These are phyloP conservation scores for Eristalis arbustorum DNA, from an alignment of 2,888 invertebrate species.

Conservation along the genomic window DNA sequence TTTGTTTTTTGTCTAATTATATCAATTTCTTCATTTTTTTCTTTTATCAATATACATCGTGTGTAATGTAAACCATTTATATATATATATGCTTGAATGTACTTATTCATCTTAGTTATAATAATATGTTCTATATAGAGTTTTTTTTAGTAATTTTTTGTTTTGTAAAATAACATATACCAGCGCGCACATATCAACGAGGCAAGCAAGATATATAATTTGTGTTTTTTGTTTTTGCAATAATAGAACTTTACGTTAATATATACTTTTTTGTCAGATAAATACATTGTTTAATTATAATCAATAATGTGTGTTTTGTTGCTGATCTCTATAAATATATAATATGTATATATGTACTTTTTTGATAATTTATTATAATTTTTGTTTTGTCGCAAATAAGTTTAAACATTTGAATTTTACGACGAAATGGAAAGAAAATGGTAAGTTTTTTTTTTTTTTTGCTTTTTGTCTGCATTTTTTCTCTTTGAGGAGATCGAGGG, in stretches of 20 bases:
- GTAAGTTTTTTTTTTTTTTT: background rate
- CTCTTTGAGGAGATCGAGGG: background rate
- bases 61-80: background rate
- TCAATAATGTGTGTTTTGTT: conserved; percentile 15
- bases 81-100: background rate
- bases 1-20: background rate
- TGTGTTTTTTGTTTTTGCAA: conserved; percentile 43
- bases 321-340: conserved; percentile 48
- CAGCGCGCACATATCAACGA: conserved; percentile 69
- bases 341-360: conserved; percentile 35
- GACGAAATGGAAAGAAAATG: background rate
- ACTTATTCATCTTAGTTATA: background rate
- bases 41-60: background rate
- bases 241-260: conserved; percentile 27
- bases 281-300: conserved; percentile 38
- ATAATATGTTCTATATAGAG: background rate
- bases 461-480: background rate
- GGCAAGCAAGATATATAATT: conserved; percentile 67
- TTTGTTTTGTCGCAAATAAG: background rate
- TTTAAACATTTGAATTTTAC: background rate
- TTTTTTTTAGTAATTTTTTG: background rate
- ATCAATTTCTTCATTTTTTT: background rate
- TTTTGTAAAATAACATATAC: conserved; percentile 55
- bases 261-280: conserved; percentile 52
- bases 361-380: conserved; percentile 19